Evolutionary conservation across 2,888 invertebrate genomes (phyloP), one percentile per base, ranked within the genome.

Genomic region (Celastrina argiolus): DNA sequence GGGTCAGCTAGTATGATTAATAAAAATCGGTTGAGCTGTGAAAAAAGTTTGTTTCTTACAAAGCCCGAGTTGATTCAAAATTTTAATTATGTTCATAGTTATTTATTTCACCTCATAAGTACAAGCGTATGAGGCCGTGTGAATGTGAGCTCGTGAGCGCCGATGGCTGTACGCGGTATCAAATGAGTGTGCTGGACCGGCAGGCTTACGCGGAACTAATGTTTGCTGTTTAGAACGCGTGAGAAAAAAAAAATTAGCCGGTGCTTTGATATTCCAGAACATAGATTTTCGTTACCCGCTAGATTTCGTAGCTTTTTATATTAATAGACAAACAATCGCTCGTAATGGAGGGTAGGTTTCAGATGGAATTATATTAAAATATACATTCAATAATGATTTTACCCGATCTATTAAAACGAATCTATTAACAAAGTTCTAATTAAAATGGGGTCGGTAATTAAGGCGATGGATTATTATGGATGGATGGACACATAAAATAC

Each of bases 121-220:
- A 26, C 12, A 26, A 51, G 12, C 51, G 51, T 51, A 51, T 51
- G 51, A 70, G 76, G 76, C 83, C 88, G 87, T 88, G 88, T 85
- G 87, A 86, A 84, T 73, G 76, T 73, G 67, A 71, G 72, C 70
- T 74, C 88, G 88, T 88, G 89, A 89, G 79, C 73, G 87, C 89
- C 87, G 65, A 71, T 68, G 85, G 89, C 87, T 68, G 66, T 68
- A 64, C 65, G 64, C 66, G 78, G 81, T 84, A 80, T 78, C 84
- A 84, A 84, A 81, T 83, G 79, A 80, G 75, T 79, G 78, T 78
- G 75, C 75, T 74, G 70, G 74, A 74, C 71, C 78, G 77, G 72
- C 74, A 72, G 72, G 72, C 71, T 73, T 71, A 71, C 71, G 69
- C 73, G 71, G 69, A 72, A 72, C 72, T 69, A 71, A 58, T 39